Evolutionary conservation across 2,888 invertebrate species (phyloP).

Genomic region (Corbicula japonica): DNA sequence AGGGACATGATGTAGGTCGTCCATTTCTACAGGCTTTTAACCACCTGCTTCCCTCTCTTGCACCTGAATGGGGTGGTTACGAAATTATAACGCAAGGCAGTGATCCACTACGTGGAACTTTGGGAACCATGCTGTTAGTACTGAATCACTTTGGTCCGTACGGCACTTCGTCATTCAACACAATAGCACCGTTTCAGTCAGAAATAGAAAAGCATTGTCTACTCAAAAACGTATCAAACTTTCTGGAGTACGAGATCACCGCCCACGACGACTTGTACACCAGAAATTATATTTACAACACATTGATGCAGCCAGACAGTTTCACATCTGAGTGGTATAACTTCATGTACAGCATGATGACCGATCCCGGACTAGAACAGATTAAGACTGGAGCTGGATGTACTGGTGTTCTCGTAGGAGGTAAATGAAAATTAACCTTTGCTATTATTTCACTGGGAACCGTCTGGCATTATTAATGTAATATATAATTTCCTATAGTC

Average conservation of each 20-base stretch:
- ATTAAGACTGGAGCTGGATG: conserved; percentile 27
- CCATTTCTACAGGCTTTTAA: conserved; percentile 35
- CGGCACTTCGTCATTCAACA: conserved; percentile 52
- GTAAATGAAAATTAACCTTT: too few relatives aligned
- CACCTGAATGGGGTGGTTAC: conserved; percentile 64
- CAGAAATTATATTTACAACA: conserved; percentile 48
- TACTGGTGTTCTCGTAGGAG: conserved; percentile 53
- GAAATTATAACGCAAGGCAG: conserved; percentile 22
- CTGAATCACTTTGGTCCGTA: conserved; percentile 57
- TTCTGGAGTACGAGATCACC: conserved; percentile 61
- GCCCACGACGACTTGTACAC: conserved; percentile 32
- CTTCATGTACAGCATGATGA: conserved; percentile 30
- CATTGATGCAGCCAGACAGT: conserved; percentile 48
- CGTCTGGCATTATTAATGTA: too few relatives aligned
- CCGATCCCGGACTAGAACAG: background rate
- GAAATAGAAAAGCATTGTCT: conserved; percentile 15
- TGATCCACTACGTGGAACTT: background rate
- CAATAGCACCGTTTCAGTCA: conserved; percentile 28
- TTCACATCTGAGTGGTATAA: conserved; percentile 50
- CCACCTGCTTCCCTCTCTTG: conserved; percentile 37
- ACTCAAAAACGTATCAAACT: conserved; percentile 44
- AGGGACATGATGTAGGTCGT: conserved; percentile 16
- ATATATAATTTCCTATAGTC: too few relatives aligned
- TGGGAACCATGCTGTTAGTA: conserved; percentile 23
- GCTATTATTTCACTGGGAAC: too few relatives aligned